These are phyloP conservation scores for Falcunculus frontatus DNA, from an alignment of 2,113 vertebrate species.

Conservation along the genomic window DNA sequence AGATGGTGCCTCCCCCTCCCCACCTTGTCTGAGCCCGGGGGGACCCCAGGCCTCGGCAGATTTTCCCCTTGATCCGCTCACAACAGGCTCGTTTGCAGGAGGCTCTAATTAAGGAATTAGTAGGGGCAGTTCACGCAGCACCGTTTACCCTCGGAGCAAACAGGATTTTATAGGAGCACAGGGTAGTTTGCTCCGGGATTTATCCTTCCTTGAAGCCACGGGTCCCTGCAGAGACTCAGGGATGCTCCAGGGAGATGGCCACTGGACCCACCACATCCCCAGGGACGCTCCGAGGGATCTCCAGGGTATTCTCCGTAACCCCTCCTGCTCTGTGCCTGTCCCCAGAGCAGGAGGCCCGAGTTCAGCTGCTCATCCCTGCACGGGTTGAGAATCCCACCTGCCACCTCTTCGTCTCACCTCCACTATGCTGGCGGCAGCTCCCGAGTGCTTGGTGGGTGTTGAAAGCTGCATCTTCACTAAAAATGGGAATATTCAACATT, in stretches of 20 bases:
- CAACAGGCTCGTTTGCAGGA: neutral
- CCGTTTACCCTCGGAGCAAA: neutral
- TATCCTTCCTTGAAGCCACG: fast-evolving
- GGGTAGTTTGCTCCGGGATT: fast-evolving
- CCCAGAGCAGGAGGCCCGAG: fast-evolving
- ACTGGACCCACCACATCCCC: fast-evolving
- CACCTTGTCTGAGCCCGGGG: neutral
- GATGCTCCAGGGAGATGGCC: neutral
- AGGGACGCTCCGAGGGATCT: neutral
- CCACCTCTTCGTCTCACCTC: fast-evolving
- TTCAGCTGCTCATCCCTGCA: neutral
- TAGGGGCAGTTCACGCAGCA: fast-evolving
- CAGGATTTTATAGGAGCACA: fast-evolving
- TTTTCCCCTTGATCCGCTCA: conserved; percentile 12
- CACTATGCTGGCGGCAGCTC: fast-evolving
- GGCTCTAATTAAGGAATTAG: conserved; percentile 20
- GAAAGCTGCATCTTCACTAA: neutral
- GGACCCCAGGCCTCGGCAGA: neutral
- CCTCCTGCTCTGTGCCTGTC: neutral
- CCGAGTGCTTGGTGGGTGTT: fast-evolving
- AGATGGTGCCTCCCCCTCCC: conserved; percentile 10
- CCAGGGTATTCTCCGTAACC: neutral
- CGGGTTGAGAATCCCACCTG: neutral
- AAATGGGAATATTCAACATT: neutral
- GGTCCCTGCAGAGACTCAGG: fast-evolving